Conservation (phyloP, 2,113 vertebrate genomes). For the Caretta caretta region DNA sequence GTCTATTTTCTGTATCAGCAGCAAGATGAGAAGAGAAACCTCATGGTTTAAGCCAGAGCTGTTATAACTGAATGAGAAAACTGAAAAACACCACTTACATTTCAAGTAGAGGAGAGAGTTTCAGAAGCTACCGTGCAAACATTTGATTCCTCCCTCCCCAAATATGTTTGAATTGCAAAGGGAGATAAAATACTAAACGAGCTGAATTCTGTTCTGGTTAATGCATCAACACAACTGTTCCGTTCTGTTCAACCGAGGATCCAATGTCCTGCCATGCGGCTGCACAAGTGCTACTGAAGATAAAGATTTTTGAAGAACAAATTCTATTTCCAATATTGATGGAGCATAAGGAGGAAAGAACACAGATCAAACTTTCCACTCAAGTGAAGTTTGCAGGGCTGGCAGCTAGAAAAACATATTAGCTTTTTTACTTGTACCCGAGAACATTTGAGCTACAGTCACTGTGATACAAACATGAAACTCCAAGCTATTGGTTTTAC, state of each 20-base stretch:
- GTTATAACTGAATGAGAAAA: rapidly evolving
- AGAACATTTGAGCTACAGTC: background rate
- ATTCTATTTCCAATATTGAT: too few species aligned
- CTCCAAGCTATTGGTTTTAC: background rate
- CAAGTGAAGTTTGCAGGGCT: too few species aligned
- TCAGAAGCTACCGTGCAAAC: background rate
- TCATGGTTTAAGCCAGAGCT: background rate
- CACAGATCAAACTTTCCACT: background rate
- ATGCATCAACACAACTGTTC: too few species aligned
- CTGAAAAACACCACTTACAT: rapidly evolving
- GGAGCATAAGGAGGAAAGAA: background rate
- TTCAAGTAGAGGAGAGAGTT: rapidly evolving
- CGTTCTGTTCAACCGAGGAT: too few species aligned
- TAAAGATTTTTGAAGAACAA: too few species aligned
- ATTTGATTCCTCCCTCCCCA: background rate
- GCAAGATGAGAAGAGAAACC: background rate
- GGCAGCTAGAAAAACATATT: too few species aligned
- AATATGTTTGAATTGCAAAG: background rate
- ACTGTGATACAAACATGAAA: rapidly evolving
- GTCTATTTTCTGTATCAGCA: background rate
- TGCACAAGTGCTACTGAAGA: too few species aligned
- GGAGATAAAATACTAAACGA: background rate
- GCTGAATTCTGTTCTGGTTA: too few species aligned
- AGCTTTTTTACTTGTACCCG: too few species aligned
- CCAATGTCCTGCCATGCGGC: too few species aligned